Conservation (phyloP, 2,888 invertebrate species). For the Leptinotarsa rubiginosa region DNA sequence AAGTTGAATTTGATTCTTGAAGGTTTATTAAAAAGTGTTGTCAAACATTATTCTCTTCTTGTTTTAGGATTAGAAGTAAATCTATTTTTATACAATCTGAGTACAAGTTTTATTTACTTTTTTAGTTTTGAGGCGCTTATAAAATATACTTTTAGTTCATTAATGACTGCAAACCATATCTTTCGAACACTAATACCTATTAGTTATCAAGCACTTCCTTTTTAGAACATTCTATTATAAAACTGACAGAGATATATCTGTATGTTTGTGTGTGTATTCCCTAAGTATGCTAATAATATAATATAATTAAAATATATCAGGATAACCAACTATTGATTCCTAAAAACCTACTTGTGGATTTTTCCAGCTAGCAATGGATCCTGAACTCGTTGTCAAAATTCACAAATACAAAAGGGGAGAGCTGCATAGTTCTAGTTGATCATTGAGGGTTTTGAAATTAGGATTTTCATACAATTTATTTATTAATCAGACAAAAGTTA, state of each 20-base stretch:
- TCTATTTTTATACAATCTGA: conserved; percentile 49
- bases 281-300: conserved; percentile 47
- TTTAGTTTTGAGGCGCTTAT: conserved; percentile 45
- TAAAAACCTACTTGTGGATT: too few relatives aligned
- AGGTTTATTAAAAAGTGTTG: conserved; percentile 39
- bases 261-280: conserved; percentile 49
- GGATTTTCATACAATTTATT: too few relatives aligned
- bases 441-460: too few relatives aligned
- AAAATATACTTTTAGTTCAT: conserved; percentile 32
- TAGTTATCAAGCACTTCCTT: conserved; percentile 36
- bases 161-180: conserved; percentile 51
- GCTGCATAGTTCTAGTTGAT: too few relatives aligned
- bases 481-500: too few relatives aligned
- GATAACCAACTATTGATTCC: too few relatives aligned
- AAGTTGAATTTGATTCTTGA: conserved; percentile 36
- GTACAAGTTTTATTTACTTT: conserved; percentile 46
- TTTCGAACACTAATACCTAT: conserved; percentile 44
- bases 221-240: conserved; percentile 38
- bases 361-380: too few relatives aligned
- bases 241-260: conserved; percentile 44
- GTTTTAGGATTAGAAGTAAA: conserved; percentile 42
- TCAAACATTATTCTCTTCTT: conserved; percentile 38
- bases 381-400: too few relatives aligned
- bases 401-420: too few relatives aligned
- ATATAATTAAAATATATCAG: conserved; percentile 42